Percentiles rank a stretch among this genome's conserved stretches.
phyloP scores from a whole-genome alignment of 2,113 vertebrate genomes.

The Amphilophus citrinellus region DNA sequence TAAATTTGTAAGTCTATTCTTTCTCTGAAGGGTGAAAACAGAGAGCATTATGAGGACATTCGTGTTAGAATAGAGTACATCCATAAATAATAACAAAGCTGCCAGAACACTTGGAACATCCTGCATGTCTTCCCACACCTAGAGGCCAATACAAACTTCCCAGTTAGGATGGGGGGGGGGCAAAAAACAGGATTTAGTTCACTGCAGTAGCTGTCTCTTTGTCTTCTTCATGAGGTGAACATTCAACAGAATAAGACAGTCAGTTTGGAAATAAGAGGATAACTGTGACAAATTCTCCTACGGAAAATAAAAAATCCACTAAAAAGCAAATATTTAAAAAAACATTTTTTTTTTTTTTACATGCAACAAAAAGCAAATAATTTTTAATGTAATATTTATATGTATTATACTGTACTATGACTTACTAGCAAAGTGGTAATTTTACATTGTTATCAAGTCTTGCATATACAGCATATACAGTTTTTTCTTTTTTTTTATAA shows the following conservation, averaged over 20 bases:
- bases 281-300: background rate
- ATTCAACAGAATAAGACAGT: background rate
- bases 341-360: too few species aligned
- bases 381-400: background rate
- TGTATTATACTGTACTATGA: background rate
- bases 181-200: background rate
- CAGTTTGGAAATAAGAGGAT: background rate
- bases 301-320: background rate
- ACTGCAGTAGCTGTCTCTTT: background rate
- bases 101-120: constrained; percentile 41
- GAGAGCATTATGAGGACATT: constrained; percentile 47
- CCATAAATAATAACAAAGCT: constrained; percentile 62
- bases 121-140: constrained; percentile 48
- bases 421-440: background rate
- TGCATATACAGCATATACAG: background rate
- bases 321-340: background rate
- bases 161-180: background rate
- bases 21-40: constrained; percentile 43
- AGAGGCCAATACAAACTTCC: constrained; percentile 48
- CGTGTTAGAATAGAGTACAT: constrained; percentile 37
- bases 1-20: constrained; percentile 53
- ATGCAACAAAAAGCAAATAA: background rate
- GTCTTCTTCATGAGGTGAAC: background rate
- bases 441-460: background rate
- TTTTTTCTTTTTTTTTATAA: background rate